Evolutionary conservation across 2,113 vertebrate genomes (phyloP).

Genomic region (Mastomys coucha): DNA sequence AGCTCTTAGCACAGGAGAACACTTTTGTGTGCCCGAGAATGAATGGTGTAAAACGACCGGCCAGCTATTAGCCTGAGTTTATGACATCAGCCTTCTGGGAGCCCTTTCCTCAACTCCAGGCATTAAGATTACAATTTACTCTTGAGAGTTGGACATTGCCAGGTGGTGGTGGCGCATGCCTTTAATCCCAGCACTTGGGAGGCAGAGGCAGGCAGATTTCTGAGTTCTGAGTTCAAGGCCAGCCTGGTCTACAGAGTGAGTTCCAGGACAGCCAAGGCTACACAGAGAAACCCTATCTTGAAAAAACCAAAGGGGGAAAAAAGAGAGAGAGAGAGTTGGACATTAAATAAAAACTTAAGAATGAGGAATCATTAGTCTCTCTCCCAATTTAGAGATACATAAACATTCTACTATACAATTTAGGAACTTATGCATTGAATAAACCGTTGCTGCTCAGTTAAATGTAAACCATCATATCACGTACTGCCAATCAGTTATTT

Average conservation of each 20-base stretch:
- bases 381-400: background rate
- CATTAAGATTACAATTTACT: background rate
- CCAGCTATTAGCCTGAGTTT: background rate
- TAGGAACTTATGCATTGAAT: background rate
- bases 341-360: background rate
- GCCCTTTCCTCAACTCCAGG: background rate
- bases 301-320: too few relatives aligned
- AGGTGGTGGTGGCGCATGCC: too few relatives aligned
- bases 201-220: too few relatives aligned
- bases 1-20: background rate
- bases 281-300: too few relatives aligned
- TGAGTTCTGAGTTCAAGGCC: too few relatives aligned
- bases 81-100: background rate
- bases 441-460: slow-evolving; percentile 12
- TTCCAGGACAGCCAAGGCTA: too few relatives aligned
- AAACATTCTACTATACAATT: background rate
- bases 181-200: too few relatives aligned
- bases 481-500: background rate
- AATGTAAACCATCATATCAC: background rate
- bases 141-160: background rate
- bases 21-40: background rate
- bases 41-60: background rate
- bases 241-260: too few relatives aligned
- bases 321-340: background rate
- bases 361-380: background rate